A percentile compares a stretch with the other conserved stretches of the same genome.
Conservation (phyloP, 2,797 vertebrate species). For the Alca torda region DNA sequence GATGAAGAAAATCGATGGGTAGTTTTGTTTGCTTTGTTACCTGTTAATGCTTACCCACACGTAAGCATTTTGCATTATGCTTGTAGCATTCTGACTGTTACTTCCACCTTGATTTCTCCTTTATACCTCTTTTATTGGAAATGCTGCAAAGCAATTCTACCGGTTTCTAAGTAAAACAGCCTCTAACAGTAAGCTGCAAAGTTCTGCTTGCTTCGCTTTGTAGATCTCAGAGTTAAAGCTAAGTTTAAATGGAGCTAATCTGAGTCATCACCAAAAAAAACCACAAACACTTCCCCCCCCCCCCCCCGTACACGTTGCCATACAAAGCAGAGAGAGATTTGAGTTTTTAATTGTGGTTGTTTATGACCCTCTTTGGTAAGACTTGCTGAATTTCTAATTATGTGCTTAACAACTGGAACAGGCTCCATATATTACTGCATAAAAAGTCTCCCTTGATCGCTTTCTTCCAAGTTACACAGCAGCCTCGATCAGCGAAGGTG, state of each 20-base stretch:
- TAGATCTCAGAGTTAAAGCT: neutral
- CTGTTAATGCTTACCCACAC: neutral
- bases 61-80: neutral
- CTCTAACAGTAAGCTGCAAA: neutral
- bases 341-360: slow-evolving; percentile 1
- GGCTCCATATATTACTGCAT: neutral
- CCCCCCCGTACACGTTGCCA: neutral
- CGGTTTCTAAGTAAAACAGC: neutral
- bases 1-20: neutral
- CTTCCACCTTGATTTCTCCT: neutral
- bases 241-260: neutral
- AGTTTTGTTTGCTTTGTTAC: neutral
- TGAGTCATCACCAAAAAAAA: neutral
- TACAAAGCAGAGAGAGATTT: neutral
- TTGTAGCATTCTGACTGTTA: neutral
- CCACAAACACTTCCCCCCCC: neutral
- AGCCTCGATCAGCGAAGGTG: slow-evolving; percentile 1
- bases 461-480: slow-evolving; percentile 22
- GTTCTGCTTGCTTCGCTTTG: neutral
- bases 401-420: slow-evolving; percentile 26
- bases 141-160: neutral
- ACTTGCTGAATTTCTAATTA: slow-evolving; percentile 17
- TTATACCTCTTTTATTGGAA: neutral
- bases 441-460: neutral
- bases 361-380: neutral